Base-by-base conservation (phyloP, 2,888 invertebrate genomes). In the Erynnis tages region DNA sequence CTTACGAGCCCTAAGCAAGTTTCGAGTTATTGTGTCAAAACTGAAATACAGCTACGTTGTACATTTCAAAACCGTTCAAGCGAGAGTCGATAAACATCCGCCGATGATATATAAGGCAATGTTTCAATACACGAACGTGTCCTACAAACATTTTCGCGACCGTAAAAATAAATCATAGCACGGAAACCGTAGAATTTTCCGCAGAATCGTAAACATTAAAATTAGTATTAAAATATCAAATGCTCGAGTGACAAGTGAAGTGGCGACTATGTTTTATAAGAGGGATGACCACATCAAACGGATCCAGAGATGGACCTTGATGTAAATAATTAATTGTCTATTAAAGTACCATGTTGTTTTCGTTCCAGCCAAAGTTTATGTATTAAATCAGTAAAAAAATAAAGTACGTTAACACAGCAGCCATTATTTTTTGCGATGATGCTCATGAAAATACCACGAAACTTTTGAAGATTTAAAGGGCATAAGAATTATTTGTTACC, bases 161-260 rank as follows among this genome's bases (percentile, higher is more conserved):
- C 30, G 30, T 1, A 14, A 38, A 48, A 8, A 21, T 30, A 38
- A 38, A 30, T 48, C 38, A 40, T 8, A 2, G 14, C 2, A 23
- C 13, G 44, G 44, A 30, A 47, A 47, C 34, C n/a, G 10, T 21
- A 47, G 13, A 38, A 47, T 30, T 30, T 40, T 48, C 30, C 48
- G 6, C 30, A 7, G 30, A 40, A 30, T 40, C 30, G 30, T 40
- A 48, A 48, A 48, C 23, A 40, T 30, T 40, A 48, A 48, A 29
- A 30, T 21, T 40, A 37, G 37, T 21, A 48, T 48, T 16, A 37
- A 38, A 48, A 40, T 48, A 48, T 48, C 21, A 40, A 30, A 23
- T n/a, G 21, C 30, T 14, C 21, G 5, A 16, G 8, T 21, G 30
- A 30, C 38, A 25, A 29, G 13, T 11, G 19, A n/a, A 48, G 48